Evolutionary conservation across 1,140 invertebrate species (phyloP).

Genomic region (Armadillidium nasatum): DNA sequence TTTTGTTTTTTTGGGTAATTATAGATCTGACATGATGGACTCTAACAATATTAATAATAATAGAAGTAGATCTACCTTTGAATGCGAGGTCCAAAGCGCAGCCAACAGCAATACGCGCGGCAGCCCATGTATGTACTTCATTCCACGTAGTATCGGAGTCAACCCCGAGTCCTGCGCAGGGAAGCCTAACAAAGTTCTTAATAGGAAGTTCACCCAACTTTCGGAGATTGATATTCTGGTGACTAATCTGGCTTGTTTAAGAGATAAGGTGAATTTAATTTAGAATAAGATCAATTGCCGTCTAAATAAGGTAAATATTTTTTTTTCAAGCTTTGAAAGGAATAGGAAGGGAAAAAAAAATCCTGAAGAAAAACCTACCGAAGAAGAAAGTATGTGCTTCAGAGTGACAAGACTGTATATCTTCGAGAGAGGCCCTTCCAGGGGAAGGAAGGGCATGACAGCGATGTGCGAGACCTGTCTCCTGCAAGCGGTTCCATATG

Average conservation of each 20-base stretch:
- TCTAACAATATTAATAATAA: too few species aligned
- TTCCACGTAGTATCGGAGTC: conserved; percentile 98
- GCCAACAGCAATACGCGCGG: conserved; percentile 89
- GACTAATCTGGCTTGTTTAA: conserved; percentile 78
- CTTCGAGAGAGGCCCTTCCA: conserved; percentile 88
- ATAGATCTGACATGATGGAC: too few species aligned
- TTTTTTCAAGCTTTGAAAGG: not conserved
- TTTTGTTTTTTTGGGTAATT: too few species aligned
- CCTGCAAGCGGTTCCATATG: conserved; percentile 88
- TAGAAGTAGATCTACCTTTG: conserved; percentile 56
- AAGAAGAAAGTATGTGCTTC: conserved; percentile 80
- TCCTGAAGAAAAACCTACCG: too few species aligned
- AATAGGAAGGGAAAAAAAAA: not conserved
- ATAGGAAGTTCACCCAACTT: conserved; percentile 71
- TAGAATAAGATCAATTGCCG: too few species aligned
- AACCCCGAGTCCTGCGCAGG: conserved; percentile 95
- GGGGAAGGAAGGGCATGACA: conserved; percentile 80
- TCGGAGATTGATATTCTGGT: conserved; percentile 75
- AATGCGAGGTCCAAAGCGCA: conserved; percentile 89
- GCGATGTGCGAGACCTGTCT: conserved; percentile 75
- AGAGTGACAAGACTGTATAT: conserved; percentile 82
- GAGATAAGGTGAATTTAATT: too few species aligned
- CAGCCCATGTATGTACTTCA: conserved; percentile 87
- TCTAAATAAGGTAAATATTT: not conserved
- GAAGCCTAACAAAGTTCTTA: conserved; percentile 79